Base-by-base conservation (phyloP, 2,797 vertebrate genomes). In the Onychomys leucogaster region DNA sequence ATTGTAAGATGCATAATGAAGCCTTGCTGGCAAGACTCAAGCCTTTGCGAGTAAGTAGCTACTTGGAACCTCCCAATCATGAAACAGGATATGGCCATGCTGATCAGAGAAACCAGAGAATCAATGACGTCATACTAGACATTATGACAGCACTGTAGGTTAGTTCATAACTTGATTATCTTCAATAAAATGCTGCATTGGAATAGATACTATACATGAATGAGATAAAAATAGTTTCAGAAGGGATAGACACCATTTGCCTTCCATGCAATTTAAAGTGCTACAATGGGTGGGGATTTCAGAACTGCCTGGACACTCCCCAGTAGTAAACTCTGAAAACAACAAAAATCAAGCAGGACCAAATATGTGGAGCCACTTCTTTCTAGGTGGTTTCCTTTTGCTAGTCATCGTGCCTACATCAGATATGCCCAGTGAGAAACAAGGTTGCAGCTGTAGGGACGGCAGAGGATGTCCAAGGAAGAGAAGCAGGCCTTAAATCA, bases 1-100 rank as follows among this genome's bases (percentile, higher is more conserved):
- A n/a, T 77, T 77, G 27, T 32, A 16, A 77, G 43, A 49, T 25
- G 71, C 13, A 27, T 13, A 6, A 4, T 21, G 41, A 59, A 85
- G 41, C 0, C 19, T 95, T 5, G 1, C 11, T 55, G 46, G 34
- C 14, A 37, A 29, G 34, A 46, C 41, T 57, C 11, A 37, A 57
- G 19, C 23, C 29, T 4, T 11, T 0, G 5, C 21, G 17, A 21
- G 37, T 3, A n/a, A 27, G 23, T 5, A 37, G n/a, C 21, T 43
- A 7, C 17, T 89, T 19, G 75, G 6, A 75, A 71, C 14, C 13
- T 25, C 14, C n/a, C 27, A n/a, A n/a, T 37, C 21, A 32, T 61
- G 19, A 73, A 73, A 46, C 4, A 37, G 19, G 78, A 23, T 11
- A 13, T 6, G 19, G 37, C 61, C 3, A 37, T 14, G 16, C 12